phyloP scores from a whole-genome alignment of 2,888 invertebrate genomes.

The Cantharis flavilabris region DNA sequence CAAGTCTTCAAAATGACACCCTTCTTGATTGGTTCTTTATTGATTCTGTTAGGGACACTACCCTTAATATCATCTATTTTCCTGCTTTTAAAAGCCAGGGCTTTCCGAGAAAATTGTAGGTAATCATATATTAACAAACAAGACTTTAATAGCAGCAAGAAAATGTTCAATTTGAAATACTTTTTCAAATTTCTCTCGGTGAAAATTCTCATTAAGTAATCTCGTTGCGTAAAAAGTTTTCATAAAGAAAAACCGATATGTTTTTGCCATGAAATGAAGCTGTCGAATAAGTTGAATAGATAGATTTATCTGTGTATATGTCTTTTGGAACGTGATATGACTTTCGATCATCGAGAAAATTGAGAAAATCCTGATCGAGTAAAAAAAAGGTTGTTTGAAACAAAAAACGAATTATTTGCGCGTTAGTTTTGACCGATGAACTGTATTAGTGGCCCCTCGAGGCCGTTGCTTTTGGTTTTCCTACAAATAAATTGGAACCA shows the following conservation, averaged over 20 bases:
- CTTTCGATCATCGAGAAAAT: slow-evolving; percentile 17
- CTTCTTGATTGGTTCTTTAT: slow-evolving; percentile 35
- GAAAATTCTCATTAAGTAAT: background rate
- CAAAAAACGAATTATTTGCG: slow-evolving; percentile 31
- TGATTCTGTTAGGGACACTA: slow-evolving; percentile 29
- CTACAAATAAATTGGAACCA: slow-evolving; percentile 25
- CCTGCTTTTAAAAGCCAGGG: slow-evolving; percentile 16
- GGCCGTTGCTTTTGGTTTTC: slow-evolving; percentile 28
- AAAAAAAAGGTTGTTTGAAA: slow-evolving; percentile 21
- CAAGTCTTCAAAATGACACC: slow-evolving; percentile 29
- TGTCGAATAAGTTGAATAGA: slow-evolving; percentile 12
- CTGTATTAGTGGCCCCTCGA: slow-evolving; percentile 26
- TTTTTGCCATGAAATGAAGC: slow-evolving; percentile 2
- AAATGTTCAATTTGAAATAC: background rate
- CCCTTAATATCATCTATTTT: slow-evolving; percentile 33
- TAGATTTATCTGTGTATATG: slow-evolving; percentile 24
- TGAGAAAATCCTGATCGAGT: slow-evolving; percentile 26
- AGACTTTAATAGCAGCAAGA: background rate
- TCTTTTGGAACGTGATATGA: slow-evolving; percentile 23
- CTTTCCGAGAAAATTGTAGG: background rate
- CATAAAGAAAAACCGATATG: background rate
- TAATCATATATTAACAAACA: background rate
- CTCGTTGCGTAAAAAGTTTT: background rate
- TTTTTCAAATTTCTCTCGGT: background rate
- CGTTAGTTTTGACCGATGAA: slow-evolving; percentile 28